A percentile compares a stretch with the other conserved stretches of the same genome.
Evolutionary conservation across 2,797 vertebrate species (phyloP).

Genomic region (Melanotaenia parkinsoni): DNA sequence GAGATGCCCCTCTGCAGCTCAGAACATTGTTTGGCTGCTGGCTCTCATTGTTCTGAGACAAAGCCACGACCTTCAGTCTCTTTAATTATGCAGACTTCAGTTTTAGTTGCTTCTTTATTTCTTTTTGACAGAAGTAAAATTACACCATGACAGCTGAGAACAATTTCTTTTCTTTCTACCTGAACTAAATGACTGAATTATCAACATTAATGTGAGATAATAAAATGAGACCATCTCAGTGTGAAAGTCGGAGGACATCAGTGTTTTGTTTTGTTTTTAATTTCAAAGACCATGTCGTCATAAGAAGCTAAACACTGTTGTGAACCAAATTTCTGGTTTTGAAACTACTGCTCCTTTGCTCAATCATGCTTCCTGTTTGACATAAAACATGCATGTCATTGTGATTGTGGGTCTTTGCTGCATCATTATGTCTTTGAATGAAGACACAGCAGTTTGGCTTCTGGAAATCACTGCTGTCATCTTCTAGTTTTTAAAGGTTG

Average conservation of each 20-base stretch:
- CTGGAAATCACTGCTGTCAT: slow-evolving; percentile 9
- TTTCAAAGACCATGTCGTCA: slow-evolving; percentile 3
- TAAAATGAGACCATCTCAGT: background rate
- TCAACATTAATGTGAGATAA: background rate
- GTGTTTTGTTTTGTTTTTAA: too few relatives aligned
- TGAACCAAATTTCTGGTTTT: slow-evolving; percentile 11
- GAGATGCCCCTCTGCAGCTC: slow-evolving; percentile 28
- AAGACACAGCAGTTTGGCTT: background rate
- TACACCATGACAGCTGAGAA: too few relatives aligned
- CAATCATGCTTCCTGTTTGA: slow-evolving; percentile 32
- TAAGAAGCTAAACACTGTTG: background rate
- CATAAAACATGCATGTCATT: background rate
- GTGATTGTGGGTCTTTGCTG: background rate
- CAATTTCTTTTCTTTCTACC: too few relatives aligned
- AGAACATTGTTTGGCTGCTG: slow-evolving; percentile 3
- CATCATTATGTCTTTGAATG: slow-evolving; percentile 14
- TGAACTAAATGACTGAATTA: too few relatives aligned
- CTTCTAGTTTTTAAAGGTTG: background rate
- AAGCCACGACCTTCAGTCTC: too few relatives aligned
- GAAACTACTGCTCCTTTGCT: slow-evolving; percentile 34
- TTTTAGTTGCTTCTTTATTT: too few relatives aligned
- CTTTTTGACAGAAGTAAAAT: too few relatives aligned
- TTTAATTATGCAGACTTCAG: too few relatives aligned
- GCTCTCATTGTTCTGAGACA: background rate
- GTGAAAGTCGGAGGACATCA: background rate